Percentiles rank a stretch among this genome's conserved stretches.
Conservation (phyloP, 2,797 vertebrate genomes). For the Hypotaenidia okinawae region DNA sequence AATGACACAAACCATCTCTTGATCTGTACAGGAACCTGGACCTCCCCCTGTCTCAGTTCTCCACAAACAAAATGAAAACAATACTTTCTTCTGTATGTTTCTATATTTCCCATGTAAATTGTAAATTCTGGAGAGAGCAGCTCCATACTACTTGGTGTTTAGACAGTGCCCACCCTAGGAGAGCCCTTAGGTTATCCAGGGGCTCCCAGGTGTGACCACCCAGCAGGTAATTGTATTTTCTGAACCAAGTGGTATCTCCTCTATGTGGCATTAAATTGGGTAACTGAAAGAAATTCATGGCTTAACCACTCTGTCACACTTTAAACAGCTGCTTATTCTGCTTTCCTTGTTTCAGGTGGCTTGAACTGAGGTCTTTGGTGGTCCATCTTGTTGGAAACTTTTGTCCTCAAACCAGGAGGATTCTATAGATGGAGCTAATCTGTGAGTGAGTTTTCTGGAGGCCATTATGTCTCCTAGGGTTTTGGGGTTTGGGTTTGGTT, state of each 20-base stretch:
- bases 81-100: not conserved
- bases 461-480: not conserved
- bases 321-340: not conserved
- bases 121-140: not conserved
- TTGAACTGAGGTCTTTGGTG: not conserved
- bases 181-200: not conserved
- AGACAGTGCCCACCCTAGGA: not conserved
- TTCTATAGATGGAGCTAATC: not conserved
- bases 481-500: not conserved
- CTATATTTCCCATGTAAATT: not conserved
- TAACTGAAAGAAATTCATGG: not conserved
- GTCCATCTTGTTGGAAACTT: not conserved
- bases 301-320: not conserved
- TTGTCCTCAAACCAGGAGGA: not conserved
- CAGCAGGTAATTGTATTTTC: not conserved
- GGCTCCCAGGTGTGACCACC: not conserved
- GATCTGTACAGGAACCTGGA: not conserved
- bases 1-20: not conserved
- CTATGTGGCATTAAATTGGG: not conserved
- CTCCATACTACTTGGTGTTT: not conserved
- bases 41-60: not conserved
- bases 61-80: not conserved
- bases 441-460: conserved; percentile 17
- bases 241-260: not conserved
- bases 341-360: not conserved